Conservation (phyloP, 1,140 invertebrate species). For the Drosophila serrata region DNA sequence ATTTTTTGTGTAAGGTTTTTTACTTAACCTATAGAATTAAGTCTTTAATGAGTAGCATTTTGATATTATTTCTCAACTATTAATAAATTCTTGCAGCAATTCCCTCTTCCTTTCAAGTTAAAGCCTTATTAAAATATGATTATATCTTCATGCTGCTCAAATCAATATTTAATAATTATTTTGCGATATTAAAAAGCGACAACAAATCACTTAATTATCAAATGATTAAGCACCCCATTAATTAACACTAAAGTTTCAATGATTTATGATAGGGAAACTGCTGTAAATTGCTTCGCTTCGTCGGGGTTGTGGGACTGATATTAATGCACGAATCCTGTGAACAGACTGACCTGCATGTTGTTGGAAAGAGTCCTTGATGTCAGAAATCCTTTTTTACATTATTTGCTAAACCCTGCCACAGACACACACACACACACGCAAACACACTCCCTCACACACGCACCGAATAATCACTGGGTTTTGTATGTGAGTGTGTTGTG, state of each 20-base stretch:
- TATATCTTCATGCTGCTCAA: background rate
- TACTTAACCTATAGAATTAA: no score
- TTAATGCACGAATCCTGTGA: constrained; percentile 33
- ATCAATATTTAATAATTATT: constrained; percentile 10
- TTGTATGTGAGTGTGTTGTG: constrained; percentile 38
- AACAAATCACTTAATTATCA: constrained; percentile 43
- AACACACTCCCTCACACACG: background rate
- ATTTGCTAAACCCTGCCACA: constrained; percentile 51
- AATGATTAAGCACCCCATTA: constrained; percentile 46
- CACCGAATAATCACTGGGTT: constrained; percentile 28
- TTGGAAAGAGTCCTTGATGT: constrained; percentile 48
- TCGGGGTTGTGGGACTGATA: constrained; percentile 19
- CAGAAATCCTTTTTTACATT: constrained; percentile 58
- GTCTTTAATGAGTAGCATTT: no score
- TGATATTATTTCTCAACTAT: no score
- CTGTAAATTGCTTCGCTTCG: constrained; percentile 19
- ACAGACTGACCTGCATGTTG: constrained; percentile 16
- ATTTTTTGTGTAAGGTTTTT: no score
- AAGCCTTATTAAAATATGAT: background rate
- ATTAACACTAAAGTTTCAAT: constrained; percentile 32
- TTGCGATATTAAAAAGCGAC: constrained; percentile 7
- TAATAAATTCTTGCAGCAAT: no score
- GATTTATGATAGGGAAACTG: constrained; percentile 34
- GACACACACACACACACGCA: background rate
- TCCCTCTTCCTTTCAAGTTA: background rate